Evolutionary conservation across 2,113 vertebrate genomes (phyloP), one percentile per base, ranked within the genome.

Genomic region (Megaceryle torquata): DNA sequence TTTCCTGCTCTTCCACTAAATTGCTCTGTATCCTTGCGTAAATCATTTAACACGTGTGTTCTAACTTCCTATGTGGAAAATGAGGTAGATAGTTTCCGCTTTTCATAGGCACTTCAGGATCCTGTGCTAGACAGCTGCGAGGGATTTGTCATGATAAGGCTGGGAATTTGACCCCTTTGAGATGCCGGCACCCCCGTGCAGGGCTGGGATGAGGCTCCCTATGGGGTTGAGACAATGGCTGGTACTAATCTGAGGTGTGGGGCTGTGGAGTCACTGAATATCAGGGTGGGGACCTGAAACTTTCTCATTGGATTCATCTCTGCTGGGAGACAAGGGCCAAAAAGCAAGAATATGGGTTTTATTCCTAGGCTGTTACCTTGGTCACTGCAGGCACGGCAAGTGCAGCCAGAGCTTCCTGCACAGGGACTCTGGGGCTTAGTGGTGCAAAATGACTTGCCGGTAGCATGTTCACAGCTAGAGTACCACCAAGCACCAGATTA

Each of bases 41-140:
- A 97, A 94, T 96, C 93, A 31, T 68, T 92, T 84, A 31, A 91
- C 93, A 93, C 69, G 7, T 91, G 85, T 94, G 88, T 74, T 95
- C 77, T 90, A 51, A 94, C 92, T 96, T 96, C 95, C 92, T 60
- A 57, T 85, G 6, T 96, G 93, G 96, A 96, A 96, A 93, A 93
- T 54, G 86, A 91, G 90, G 79, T 56, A 11, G 90, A 65, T 48
- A 1, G 63, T 95, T 96, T 70, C 94, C 5, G 25, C 54, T 93
- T 93, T 26, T 86, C 79, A 31, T 12, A 54, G 70, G 69, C 61
- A 9, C 80, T 76, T 59, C 44, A 35, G 57, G 82, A 78, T 56
- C 48, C 4, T 44, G 91, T 51, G 57, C 63, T 35, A 12, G 86
- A 17, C 91, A 89, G 93, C 91, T 91, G 91, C 0, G 6, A 65